Percentiles rank a stretch among this genome's conserved stretches.
Conservation (phyloP, 2,113 vertebrate genomes). For the Cyprinus carpio region DNA sequence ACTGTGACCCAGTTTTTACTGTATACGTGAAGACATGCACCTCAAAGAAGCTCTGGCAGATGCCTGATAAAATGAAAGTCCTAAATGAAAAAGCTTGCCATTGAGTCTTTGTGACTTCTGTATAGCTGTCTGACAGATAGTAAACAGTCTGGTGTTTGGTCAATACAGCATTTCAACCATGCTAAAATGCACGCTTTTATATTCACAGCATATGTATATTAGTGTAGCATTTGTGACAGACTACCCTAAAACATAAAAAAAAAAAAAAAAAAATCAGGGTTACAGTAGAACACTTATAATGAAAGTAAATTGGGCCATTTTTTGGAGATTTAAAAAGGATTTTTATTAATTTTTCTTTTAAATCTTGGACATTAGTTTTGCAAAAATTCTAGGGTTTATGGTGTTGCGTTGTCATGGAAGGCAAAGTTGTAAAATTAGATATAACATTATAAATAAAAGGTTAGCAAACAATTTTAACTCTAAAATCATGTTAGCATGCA, state of each 20-base stretch:
- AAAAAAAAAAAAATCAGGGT: neutral
- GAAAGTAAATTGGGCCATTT: neutral
- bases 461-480: neutral
- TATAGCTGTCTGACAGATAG: neutral
- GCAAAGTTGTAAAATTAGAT: neutral
- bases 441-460: neutral
- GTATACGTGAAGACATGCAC: conserved; percentile 5
- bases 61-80: neutral
- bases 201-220: neutral
- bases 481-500: neutral
- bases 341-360: neutral
- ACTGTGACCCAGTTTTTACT: neutral
- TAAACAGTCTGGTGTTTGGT: neutral
- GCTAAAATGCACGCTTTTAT: neutral
- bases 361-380: neutral
- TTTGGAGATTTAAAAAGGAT: neutral
- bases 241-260: no score
- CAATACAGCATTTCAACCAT: neutral
- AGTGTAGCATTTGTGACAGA: neutral
- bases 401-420: neutral
- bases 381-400: neutral
- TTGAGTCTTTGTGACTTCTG: neutral
- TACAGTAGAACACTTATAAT: neutral
- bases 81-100: neutral
- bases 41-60: neutral